Evolutionary conservation across 1,140 invertebrate species (phyloP).

Genomic region (Calliphora vicina): DNA sequence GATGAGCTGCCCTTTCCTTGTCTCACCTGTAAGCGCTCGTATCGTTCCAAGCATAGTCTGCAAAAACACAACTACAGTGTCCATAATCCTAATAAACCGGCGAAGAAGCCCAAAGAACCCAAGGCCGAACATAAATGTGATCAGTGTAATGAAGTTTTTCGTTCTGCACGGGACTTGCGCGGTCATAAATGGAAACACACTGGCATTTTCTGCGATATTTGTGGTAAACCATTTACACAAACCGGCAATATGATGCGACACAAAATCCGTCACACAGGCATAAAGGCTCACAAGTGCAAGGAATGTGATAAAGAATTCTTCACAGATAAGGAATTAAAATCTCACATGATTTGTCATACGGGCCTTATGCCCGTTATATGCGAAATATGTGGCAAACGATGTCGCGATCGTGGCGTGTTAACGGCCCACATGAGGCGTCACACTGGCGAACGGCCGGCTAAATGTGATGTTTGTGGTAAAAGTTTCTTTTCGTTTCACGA

Average conservation of each 20-base stretch:
- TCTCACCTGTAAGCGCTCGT: conserved; percentile 51
- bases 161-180: conserved; percentile 50
- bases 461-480: conserved; percentile 66
- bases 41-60: conserved; percentile 52
- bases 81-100: conserved; percentile 41
- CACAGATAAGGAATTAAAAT: conserved; percentile 54
- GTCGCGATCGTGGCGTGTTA: conserved; percentile 63
- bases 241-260: conserved; percentile 58
- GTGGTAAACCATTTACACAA: conserved; percentile 55
- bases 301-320: conserved; percentile 53
- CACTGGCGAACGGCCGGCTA: conserved; percentile 79
- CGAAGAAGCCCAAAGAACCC: neutral
- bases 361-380: conserved; percentile 56
- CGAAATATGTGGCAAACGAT: conserved; percentile 54
- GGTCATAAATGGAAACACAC: conserved; percentile 58
- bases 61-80: conserved; percentile 50
- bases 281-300: conserved; percentile 55
- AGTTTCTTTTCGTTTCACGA: conserved; percentile 56
- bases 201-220: conserved; percentile 58
- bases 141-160: conserved; percentile 52
- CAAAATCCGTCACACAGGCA: conserved; percentile 55
- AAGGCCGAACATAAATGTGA: conserved; percentile 47
- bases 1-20: conserved; percentile 52
- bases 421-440: conserved; percentile 76
- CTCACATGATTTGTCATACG: conserved; percentile 56